These are phyloP conservation scores for Tetrax tetrax DNA, from an alignment of 2,113 vertebrate genomes.

Conservation along the genomic window DNA sequence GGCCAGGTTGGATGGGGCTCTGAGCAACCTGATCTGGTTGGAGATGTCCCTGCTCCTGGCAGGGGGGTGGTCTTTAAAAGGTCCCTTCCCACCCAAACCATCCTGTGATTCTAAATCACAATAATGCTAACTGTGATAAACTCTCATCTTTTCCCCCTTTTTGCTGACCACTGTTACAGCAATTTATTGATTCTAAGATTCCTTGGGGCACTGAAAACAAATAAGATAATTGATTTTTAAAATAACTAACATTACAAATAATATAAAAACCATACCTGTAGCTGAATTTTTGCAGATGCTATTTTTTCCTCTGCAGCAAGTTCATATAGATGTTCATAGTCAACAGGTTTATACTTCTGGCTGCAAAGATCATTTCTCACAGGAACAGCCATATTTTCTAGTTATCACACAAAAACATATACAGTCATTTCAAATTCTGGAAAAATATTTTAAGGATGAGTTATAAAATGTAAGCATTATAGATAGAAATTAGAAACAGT, in stretches of 20 bases:
- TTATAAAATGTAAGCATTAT: background rate
- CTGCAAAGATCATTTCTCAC: slow-evolving; percentile 78
- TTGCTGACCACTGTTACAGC: background rate
- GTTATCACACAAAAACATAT: slow-evolving; percentile 56
- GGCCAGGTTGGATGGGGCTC: no score
- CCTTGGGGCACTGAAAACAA: background rate
- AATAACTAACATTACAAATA: background rate
- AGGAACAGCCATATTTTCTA: slow-evolving; percentile 75
- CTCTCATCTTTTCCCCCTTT: background rate
- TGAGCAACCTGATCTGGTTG: no score
- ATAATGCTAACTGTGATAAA: background rate
- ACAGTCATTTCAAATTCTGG: background rate
- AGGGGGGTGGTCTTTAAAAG: no score
- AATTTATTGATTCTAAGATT: background rate
- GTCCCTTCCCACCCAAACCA: no score
- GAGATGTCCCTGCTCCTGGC: no score
- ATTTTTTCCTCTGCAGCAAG: slow-evolving; percentile 81
- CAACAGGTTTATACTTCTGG: slow-evolving; percentile 81
- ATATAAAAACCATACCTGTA: slow-evolving; percentile 81
- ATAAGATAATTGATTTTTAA: background rate
- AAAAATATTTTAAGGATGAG: background rate
- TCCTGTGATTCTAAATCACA: background rate
- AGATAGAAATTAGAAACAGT: background rate
- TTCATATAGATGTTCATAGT: slow-evolving; percentile 81
- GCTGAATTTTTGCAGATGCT: slow-evolving; percentile 76